Base-by-base conservation (phyloP, 2,797 vertebrate genomes). In the Vultur gryphus region DNA sequence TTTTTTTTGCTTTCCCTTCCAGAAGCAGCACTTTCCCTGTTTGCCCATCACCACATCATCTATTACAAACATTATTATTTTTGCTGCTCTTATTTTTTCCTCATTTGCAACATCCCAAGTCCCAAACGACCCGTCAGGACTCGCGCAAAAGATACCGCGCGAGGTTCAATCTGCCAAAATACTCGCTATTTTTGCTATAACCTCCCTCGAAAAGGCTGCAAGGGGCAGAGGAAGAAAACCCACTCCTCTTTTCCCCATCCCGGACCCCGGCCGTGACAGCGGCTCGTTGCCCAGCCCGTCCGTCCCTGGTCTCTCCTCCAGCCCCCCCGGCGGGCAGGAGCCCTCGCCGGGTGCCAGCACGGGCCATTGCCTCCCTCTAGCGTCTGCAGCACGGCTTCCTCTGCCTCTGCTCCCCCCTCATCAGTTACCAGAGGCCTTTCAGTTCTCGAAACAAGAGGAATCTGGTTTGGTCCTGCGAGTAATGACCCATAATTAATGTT, bases 141-240 rank as follows among this genome's bases (percentile, higher is more conserved):
- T 23, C 2, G 0, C 0, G 0, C 57, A 21, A n/a, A 21, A 48
- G 35, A 20, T 11, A 6, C 13, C 0, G 0, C 39, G 6, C 0
- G 0, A 54, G 39, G 41, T 21, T 49, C 54, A 18, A 8, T 28
- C 49, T 75, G 52, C n/a, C 71, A 23, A 72, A 92, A 70, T 19
- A 25, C 66, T 48, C 2, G 0, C 18, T 70, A 1, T 0, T 79
- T 83, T 48, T 25, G 48, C 5, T 15, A 6, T 0, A 20, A 4
- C 24, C 29, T 55, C 64, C 37, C 55, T 28, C 37, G 31, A 61
- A 65, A 16, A 61, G 7, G 19, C 9, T 29, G 41, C 19, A 16
- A 41, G 29, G 43, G 11, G 26, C 37, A 57, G 46, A 33, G 25
- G 17, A 35, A 46, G 15, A 52, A 67, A 82, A 20, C 11, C 37